These are phyloP conservation scores for Pseudocheirus occidentalis DNA, from an alignment of 2,797 vertebrate genomes.

Conservation along the genomic window DNA sequence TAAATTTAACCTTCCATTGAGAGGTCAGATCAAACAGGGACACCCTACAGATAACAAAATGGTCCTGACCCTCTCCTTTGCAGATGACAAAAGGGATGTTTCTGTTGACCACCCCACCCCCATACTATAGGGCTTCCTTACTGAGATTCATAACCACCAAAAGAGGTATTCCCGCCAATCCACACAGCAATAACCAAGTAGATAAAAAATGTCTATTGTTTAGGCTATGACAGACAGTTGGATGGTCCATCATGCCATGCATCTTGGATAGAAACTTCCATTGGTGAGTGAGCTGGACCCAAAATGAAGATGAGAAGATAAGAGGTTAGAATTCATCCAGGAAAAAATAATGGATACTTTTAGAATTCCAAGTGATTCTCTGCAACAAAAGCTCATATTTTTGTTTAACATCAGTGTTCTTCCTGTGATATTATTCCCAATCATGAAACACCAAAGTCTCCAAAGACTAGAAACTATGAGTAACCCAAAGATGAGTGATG, in stretches of 20 bases:
- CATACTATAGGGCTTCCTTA: background rate
- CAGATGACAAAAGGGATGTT: background rate
- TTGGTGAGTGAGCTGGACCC: background rate
- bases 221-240: background rate
- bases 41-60: background rate
- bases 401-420: background rate
- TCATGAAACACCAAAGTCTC: background rate
- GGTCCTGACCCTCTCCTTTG: background rate
- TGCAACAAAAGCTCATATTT: background rate
- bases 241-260: background rate
- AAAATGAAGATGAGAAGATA: background rate
- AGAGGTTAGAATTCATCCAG: background rate
- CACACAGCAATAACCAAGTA: background rate
- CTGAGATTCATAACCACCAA: background rate
- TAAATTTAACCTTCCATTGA: background rate
- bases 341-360: background rate
- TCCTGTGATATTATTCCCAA: background rate
- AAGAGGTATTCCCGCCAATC: background rate
- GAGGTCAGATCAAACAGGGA: background rate
- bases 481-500: background rate
- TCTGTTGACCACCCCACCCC: background rate
- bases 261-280: background rate
- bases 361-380: background rate
- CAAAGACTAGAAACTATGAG: background rate
- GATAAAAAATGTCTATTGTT: background rate